phyloP scores from a whole-genome alignment of 2,888 invertebrate species.

The Panorpa germanica region DNA sequence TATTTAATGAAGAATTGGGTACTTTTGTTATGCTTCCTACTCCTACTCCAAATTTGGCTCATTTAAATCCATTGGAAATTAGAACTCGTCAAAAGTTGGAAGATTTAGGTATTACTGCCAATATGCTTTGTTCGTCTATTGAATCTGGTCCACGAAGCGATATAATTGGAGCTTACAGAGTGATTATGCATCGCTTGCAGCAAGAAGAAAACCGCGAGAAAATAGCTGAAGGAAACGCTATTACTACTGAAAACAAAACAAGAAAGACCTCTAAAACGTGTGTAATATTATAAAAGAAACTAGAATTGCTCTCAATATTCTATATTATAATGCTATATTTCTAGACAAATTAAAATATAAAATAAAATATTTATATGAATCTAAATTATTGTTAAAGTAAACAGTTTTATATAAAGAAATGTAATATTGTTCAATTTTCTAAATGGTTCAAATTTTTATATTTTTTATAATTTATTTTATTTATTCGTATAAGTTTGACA shows the following conservation, averaged over 20 bases:
- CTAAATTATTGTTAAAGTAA: too few relatives aligned
- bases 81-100: constrained; percentile 31
- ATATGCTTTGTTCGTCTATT: constrained; percentile 32
- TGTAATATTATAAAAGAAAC: constrained; percentile 11
- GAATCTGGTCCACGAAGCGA: constrained; percentile 39
- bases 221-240: constrained; percentile 21
- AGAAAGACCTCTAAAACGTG: constrained; percentile 11
- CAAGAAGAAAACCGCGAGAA: constrained; percentile 24
- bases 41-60: constrained; percentile 20
- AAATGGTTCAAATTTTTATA: too few relatives aligned
- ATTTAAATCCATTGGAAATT: constrained; percentile 24
- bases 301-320: too few relatives aligned
- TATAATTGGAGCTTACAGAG: constrained; percentile 50
- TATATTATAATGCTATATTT: background rate
- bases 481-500: too few relatives aligned
- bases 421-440: too few relatives aligned
- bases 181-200: constrained; percentile 37
- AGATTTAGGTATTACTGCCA: constrained; percentile 36
- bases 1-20: constrained; percentile 25
- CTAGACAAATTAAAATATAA: background rate
- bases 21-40: constrained; percentile 26
- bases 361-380: constrained; percentile 11
- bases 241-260: too few relatives aligned
- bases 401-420: too few relatives aligned
- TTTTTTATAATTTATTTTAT: too few relatives aligned